Conservation (phyloP, 64 coral and sea anemone genomes). For the Dendronephthya gigantea region DNA sequence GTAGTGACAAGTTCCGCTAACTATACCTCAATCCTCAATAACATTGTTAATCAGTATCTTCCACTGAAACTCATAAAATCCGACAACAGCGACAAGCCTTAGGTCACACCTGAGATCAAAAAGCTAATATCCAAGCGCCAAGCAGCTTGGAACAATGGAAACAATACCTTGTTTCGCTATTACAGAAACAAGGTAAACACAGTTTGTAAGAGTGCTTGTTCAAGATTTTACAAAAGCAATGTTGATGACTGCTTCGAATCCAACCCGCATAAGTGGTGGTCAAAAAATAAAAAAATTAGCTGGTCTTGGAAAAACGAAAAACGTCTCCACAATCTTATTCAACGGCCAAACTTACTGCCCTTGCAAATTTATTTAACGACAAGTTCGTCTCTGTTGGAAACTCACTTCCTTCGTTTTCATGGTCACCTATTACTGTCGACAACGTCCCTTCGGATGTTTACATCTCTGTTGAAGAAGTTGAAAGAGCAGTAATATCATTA, state of each 20-base stretch:
- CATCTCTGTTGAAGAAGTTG: not conserved
- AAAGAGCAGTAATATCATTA: not conserved
- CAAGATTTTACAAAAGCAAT: not conserved
- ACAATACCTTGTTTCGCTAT: not conserved
- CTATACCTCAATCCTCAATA: not conserved
- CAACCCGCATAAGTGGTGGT: no score
- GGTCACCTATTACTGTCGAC: not conserved
- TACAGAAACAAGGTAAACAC: constrained; percentile 6
- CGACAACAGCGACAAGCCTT: not conserved
- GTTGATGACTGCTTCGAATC: not conserved
- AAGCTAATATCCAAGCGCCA: not conserved
- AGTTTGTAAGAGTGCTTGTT: constrained; percentile 1
- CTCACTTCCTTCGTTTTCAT: not conserved
- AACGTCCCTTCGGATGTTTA: not conserved
- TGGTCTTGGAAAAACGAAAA: no score
- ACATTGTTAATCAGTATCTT: not conserved
- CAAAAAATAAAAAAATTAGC: no score
- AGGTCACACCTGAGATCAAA: not conserved
- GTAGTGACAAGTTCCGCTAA: not conserved
- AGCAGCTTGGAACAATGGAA: not conserved
- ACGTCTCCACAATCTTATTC: no score
- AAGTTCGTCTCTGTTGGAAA: not conserved
- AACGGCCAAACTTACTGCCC: not conserved
- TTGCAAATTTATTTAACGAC: constrained; percentile 19
- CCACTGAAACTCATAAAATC: not conserved